These are phyloP conservation scores for Coendou prehensilis DNA, from an alignment of 2,797 vertebrate species.

Conservation along the genomic window DNA sequence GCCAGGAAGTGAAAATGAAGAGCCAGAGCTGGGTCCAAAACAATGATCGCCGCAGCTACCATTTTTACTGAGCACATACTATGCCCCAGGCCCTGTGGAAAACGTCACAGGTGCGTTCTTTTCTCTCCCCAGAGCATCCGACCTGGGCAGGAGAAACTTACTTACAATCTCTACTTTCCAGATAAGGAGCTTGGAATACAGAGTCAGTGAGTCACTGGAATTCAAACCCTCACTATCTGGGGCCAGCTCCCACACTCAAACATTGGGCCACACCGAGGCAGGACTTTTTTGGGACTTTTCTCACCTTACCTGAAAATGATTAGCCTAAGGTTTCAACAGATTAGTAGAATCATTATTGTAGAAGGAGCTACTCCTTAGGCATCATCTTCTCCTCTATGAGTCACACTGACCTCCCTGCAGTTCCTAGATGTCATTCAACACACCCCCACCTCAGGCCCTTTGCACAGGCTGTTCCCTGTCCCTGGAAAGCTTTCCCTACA, in stretches of 20 bases:
- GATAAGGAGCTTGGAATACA: neutral
- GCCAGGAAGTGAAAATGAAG: neutral
- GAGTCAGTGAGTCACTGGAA: neutral
- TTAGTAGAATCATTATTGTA: neutral
- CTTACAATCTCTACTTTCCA: neutral
- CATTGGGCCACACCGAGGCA: neutral
- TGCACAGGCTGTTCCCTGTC: neutral
- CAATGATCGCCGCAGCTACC: neutral
- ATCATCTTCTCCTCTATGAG: too few relatives aligned
- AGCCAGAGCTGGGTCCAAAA: neutral
- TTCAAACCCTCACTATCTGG: neutral
- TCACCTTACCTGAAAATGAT: conserved; percentile 24
- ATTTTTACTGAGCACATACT: neutral
- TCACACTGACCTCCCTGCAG: neutral
- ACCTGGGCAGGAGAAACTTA: neutral
- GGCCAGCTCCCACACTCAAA: neutral
- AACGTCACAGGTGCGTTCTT: neutral
- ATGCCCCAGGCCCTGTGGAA: neutral
- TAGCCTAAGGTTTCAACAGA: neutral
- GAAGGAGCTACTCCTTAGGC: neutral
- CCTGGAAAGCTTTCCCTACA: neutral
- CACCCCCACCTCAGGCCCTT: neutral
- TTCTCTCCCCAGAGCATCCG: neutral
- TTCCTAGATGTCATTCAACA: neutral
- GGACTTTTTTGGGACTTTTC: neutral